These are phyloP conservation scores for Stenodema calcarata DNA, from an alignment of 2,888 invertebrate species.

Conservation along the genomic window DNA sequence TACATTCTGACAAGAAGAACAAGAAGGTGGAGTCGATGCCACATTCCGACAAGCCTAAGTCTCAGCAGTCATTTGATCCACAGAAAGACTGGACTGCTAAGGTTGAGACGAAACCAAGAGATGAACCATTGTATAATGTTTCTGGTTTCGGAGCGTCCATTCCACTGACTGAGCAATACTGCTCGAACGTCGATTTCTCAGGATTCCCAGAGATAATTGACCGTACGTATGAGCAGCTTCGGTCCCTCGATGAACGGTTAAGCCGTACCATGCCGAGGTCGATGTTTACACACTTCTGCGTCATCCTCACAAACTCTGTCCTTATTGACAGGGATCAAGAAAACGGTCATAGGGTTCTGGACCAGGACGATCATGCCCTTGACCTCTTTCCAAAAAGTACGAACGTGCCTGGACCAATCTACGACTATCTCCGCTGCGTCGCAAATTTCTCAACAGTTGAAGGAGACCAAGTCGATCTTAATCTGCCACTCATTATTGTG, in stretches of 20 bases:
- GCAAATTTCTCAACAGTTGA: background rate
- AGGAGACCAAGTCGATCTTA: background rate
- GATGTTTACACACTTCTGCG: background rate
- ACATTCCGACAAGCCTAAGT: background rate
- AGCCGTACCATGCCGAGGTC: background rate
- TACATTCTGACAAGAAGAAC: background rate
- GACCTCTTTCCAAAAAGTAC: background rate
- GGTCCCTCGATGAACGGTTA: background rate
- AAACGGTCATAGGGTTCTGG: background rate
- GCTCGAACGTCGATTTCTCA: background rate
- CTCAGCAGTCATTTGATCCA: too few species aligned
- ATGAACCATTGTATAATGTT: constrained; percentile 20
- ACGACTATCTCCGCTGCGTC: background rate
- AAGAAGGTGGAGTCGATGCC: background rate
- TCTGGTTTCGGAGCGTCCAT: background rate
- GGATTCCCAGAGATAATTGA: background rate
- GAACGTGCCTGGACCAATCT: background rate
- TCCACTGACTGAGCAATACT: background rate
- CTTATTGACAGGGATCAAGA: background rate
- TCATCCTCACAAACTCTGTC: background rate
- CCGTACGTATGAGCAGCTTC: background rate
- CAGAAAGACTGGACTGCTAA: background rate
- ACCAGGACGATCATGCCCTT: background rate
- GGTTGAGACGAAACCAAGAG: background rate
- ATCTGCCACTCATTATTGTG: background rate